Percentiles rank a stretch among this genome's conserved stretches.
Conservation (phyloP, 2,888 invertebrate genomes). For the Metalampra italica region DNA sequence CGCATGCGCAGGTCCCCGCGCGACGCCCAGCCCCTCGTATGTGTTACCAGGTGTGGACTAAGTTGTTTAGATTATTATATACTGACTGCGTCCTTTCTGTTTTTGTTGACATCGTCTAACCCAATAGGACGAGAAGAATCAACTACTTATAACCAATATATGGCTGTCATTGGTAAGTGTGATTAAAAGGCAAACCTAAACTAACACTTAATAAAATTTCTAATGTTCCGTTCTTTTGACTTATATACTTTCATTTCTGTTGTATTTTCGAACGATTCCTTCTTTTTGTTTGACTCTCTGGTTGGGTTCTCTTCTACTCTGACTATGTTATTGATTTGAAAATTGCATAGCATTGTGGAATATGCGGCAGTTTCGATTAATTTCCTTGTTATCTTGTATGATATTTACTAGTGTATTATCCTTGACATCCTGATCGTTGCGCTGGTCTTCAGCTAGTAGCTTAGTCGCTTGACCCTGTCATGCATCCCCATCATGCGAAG, state of each 20-base stretch:
- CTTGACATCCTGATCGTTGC: conserved; percentile 42
- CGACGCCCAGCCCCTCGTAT: conserved; percentile 51
- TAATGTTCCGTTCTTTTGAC: conserved; percentile 51
- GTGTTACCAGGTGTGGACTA: conserved; percentile 58
- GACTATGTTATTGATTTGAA: conserved; percentile 49
- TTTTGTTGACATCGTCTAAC: conserved; percentile 84
- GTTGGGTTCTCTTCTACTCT: conserved; percentile 42
- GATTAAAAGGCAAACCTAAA: conserved; percentile 75
- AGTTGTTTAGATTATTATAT: conserved; percentile 66
- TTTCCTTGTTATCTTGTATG: conserved; percentile 46
- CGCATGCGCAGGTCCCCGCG: conserved; percentile 49
- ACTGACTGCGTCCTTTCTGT: conserved; percentile 81
- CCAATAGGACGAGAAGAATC: conserved; percentile 96
- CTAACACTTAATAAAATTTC: conserved; percentile 72
- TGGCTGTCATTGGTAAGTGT: conserved; percentile 97
- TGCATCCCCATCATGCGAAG: conserved; percentile 55
- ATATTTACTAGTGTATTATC: conserved; percentile 46
- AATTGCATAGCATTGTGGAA: conserved; percentile 74
- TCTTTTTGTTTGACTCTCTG: conserved; percentile 31
- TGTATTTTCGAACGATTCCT: conserved; percentile 25
- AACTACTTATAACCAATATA: conserved; percentile 96
- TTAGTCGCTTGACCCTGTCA: conserved; percentile 57
- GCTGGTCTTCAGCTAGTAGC: conserved; percentile 48
- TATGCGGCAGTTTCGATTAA: conserved; percentile 70
- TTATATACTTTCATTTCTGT: conserved; percentile 40